phyloP scores from a whole-genome alignment of 2,888 invertebrate species.

The Invenusta paracnida region DNA sequence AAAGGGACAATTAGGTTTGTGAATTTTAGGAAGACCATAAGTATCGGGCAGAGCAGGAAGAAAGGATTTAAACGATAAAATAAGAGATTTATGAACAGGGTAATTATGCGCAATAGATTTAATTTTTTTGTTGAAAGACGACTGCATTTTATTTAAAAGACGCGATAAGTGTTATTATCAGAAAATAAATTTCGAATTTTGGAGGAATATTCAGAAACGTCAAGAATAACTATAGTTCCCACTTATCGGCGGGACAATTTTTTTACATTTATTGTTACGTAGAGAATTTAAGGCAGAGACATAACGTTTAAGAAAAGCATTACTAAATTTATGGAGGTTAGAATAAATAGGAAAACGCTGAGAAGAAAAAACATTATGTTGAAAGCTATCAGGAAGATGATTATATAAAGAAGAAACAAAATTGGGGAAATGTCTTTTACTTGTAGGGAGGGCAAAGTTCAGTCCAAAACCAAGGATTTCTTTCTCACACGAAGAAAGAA shows the following conservation, averaged over 20 bases:
- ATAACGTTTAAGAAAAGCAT: not conserved
- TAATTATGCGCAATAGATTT: not conserved
- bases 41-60: not conserved
- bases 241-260: not conserved
- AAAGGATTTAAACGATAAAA: not conserved
- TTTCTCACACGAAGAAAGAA: no score
- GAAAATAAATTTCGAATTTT: not conserved
- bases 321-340: not conserved
- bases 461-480: not conserved
- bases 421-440: not conserved
- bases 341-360: not conserved
- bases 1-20: not conserved
- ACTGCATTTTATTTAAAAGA: not conserved
- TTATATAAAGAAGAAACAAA: not conserved
- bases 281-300: not conserved
- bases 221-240: not conserved
- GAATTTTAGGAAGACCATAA: not conserved
- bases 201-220: not conserved
- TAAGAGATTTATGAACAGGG: not conserved
- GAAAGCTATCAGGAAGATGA: not conserved
- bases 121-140: not conserved
- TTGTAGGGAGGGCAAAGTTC: not conserved
- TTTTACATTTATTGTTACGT: not conserved
- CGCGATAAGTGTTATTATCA: not conserved
- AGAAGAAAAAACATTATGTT: not conserved